phyloP scores from a whole-genome alignment of 2,797 vertebrate genomes.

The Lycodopsis pacificus region DNA sequence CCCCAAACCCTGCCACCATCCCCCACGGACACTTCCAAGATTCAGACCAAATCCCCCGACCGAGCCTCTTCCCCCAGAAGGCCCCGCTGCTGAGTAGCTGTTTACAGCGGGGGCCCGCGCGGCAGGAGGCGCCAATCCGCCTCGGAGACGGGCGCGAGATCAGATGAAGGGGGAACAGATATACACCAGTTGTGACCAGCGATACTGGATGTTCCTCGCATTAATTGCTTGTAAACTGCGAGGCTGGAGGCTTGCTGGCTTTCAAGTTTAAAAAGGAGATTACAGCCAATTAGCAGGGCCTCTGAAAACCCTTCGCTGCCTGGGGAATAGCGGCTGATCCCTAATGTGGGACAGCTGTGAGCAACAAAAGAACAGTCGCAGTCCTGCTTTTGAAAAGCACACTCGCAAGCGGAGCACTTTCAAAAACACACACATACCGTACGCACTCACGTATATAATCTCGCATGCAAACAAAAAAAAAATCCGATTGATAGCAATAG shows the following conservation, averaged over 20 bases:
- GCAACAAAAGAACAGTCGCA: slow-evolving; percentile 78
- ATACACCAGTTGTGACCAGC: slow-evolving; percentile 75
- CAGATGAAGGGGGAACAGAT: slow-evolving; percentile 59
- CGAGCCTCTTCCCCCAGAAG: slow-evolving; percentile 63
- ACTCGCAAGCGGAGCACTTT: slow-evolving; percentile 55
- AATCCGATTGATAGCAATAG: slow-evolving; percentile 61
- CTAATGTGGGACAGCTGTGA: slow-evolving; percentile 79
- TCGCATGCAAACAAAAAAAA: slow-evolving; percentile 62
- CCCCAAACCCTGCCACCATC: slow-evolving; percentile 71
- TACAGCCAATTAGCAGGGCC: slow-evolving; percentile 85
- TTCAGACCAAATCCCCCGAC: slow-evolving; percentile 75
- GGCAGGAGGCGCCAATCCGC: slow-evolving; percentile 67
- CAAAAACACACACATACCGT: slow-evolving; percentile 53
- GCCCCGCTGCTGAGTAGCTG: slow-evolving; percentile 71
- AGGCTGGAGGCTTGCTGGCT: slow-evolving; percentile 75
- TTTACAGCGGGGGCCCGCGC: slow-evolving; percentile 68
- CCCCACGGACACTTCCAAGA: slow-evolving; percentile 78
- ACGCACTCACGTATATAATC: slow-evolving; percentile 47
- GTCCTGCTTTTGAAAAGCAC: slow-evolving; percentile 70
- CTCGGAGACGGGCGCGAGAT: slow-evolving; percentile 56
- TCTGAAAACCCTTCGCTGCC: slow-evolving; percentile 76
- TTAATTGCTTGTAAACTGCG: slow-evolving; percentile 85
- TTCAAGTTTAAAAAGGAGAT: slow-evolving; percentile 84
- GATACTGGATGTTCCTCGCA: slow-evolving; percentile 69
- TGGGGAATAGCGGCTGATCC: slow-evolving; percentile 78